phyloP scores from a whole-genome alignment of 2,888 invertebrate genomes.

The Isoperla grammatica region DNA sequence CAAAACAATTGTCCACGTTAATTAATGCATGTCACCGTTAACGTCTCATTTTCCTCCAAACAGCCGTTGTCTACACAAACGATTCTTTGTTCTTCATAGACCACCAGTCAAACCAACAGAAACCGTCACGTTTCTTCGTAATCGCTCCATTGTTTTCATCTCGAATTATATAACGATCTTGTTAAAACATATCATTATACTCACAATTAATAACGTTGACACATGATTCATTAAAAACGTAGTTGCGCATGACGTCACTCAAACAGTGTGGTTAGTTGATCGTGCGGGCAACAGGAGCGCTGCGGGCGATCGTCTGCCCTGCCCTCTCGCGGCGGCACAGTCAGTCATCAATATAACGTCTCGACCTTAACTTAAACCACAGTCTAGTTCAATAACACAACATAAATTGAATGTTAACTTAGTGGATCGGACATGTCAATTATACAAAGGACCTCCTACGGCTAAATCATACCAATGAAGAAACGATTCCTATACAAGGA shows the following conservation, averaged over 20 bases:
- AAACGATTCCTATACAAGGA: no score
- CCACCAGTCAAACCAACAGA: no score
- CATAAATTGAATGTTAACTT: constrained; percentile 22
- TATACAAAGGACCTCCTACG: constrained; percentile 19
- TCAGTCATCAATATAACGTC: constrained; percentile 23
- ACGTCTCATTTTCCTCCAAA: no score
- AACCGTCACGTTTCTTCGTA: no score
- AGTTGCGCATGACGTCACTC: constrained; percentile 16
- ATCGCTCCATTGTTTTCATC: no score
- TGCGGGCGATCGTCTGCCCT: constrained; percentile 10
- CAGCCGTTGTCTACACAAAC: no score
- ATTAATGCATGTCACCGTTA: no score
- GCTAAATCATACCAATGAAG: neutral
- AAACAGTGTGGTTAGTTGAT: constrained; percentile 11
- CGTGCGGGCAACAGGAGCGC: constrained; percentile 12
- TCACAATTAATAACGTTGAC: constrained; percentile 5
- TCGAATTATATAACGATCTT: no score
- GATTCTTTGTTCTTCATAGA: no score
- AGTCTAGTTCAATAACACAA: constrained; percentile 2
- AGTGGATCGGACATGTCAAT: constrained; percentile 25
- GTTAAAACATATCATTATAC: no score
- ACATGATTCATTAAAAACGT: constrained; percentile 24
- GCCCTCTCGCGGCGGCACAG: constrained; percentile 2
- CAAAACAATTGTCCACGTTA: no score
- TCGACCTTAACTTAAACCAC: constrained; percentile 1